A percentile compares a stretch with the other conserved stretches of the same genome.
phyloP scores from a whole-genome alignment of 2,888 invertebrate species.

The Ophonus ardosiacus region DNA sequence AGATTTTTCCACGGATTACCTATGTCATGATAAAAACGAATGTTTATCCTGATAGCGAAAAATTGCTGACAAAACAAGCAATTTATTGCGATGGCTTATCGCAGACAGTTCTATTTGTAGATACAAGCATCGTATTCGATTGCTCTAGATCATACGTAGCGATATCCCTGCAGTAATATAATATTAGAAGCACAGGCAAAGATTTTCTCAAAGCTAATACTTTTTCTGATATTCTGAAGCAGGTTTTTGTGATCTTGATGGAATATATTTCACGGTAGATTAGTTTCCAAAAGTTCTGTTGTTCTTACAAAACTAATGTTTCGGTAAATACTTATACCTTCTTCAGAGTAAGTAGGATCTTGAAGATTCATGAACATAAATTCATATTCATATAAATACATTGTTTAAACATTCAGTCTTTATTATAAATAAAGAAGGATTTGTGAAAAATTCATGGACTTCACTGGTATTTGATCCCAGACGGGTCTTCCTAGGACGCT shows the following conservation, averaged over 20 bases:
- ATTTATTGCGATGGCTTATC: slow-evolving; percentile 37
- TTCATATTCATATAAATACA: too few species aligned
- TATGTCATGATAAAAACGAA: slow-evolving; percentile 9
- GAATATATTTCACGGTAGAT: not conserved
- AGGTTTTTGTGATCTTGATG: not conserved
- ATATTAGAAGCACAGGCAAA: not conserved
- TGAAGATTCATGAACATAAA: too few species aligned
- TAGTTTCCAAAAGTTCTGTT: too few species aligned
- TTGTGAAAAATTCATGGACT: too few species aligned
- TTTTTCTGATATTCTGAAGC: not conserved
- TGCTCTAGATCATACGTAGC: not conserved
- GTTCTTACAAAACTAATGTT: too few species aligned
- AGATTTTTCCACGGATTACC: slow-evolving; percentile 33
- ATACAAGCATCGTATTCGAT: slow-evolving; percentile 11
- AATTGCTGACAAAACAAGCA: slow-evolving; percentile 40
- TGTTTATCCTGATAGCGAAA: slow-evolving; percentile 32
- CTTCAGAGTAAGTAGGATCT: too few species aligned
- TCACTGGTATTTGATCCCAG: too few species aligned
- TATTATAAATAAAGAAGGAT: too few species aligned
- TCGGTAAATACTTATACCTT: too few species aligned
- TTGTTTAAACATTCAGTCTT: too few species aligned
- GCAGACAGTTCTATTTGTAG: slow-evolving; percentile 37
- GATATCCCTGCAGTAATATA: not conserved
- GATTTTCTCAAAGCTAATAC: slow-evolving; percentile 2
- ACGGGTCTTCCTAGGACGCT: too few species aligned